Percentiles rank a stretch among this genome's conserved stretches.
These are phyloP conservation scores for Siphlonurus alternatus DNA, from an alignment of 2,888 invertebrate genomes.

Conservation along the genomic window DNA sequence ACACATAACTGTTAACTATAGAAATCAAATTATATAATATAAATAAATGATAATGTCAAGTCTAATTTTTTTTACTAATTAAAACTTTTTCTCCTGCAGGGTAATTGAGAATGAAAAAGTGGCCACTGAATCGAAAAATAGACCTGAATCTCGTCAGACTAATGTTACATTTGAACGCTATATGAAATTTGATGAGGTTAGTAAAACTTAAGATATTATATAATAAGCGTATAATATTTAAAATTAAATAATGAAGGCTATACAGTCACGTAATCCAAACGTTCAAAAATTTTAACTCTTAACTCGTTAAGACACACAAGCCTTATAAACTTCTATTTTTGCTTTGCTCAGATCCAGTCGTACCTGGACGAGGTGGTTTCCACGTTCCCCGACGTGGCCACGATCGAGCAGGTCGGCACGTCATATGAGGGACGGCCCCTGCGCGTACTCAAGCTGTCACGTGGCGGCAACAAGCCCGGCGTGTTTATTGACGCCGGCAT, in stretches of 20 bases:
- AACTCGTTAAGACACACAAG: too few species aligned
- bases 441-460: background rate
- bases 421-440: background rate
- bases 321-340: background rate
- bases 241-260: too few species aligned
- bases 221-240: background rate
- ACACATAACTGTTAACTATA: too few species aligned
- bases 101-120: background rate
- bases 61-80: background rate
- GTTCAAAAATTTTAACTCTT: too few species aligned
- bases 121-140: background rate
- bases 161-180: background rate
- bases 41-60: too few species aligned
- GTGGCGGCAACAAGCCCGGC: background rate
- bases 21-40: too few species aligned
- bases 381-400: background rate
- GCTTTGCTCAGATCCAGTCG: background rate
- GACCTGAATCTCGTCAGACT: background rate
- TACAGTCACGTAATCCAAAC: too few species aligned
- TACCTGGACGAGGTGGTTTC: background rate
- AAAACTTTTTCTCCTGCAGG: background rate
- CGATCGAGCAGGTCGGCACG: background rate
- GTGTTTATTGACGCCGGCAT: background rate
- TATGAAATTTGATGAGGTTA: background rate
- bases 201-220: background rate